Evolutionary conservation across 2,113 vertebrate species (phyloP).

Genomic region (Lynx canadensis): DNA sequence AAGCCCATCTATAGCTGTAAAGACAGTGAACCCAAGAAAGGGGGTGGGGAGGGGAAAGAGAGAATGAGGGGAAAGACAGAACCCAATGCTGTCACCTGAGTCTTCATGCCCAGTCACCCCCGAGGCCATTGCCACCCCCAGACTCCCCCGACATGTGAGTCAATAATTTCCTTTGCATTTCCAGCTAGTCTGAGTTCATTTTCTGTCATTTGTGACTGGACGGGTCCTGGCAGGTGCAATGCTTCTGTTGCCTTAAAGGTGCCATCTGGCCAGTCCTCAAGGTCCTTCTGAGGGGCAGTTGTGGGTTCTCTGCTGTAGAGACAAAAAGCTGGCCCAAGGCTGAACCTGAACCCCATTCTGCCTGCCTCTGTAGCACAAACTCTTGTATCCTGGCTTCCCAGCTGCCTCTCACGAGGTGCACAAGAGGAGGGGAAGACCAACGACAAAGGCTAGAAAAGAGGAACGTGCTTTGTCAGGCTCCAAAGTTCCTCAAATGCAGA

Average conservation of each 20-base stretch:
- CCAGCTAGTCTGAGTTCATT: neutral
- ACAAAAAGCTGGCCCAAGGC: neutral
- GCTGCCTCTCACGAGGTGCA: neutral
- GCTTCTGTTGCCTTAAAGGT: neutral
- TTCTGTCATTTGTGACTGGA: neutral
- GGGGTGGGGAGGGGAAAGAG: no score
- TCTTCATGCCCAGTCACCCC: neutral
- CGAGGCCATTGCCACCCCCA: neutral
- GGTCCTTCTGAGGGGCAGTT: neutral
- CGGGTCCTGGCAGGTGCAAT: neutral
- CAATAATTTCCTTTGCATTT: neutral
- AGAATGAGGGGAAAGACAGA: neutral
- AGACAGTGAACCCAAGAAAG: neutral
- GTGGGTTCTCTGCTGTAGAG: neutral
- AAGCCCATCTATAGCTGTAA: neutral
- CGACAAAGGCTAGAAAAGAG: neutral
- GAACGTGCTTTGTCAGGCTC: neutral
- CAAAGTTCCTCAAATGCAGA: neutral
- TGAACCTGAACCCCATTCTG: no score
- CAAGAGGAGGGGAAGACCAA: neutral
- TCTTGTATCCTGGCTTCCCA: neutral
- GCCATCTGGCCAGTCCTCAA: fast-evolving
- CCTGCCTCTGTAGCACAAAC: neutral
- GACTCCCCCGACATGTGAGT: neutral
- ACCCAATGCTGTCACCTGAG: neutral